Conservation (phyloP, 2,888 invertebrate species). For the Chaitophorus viminalis region DNA sequence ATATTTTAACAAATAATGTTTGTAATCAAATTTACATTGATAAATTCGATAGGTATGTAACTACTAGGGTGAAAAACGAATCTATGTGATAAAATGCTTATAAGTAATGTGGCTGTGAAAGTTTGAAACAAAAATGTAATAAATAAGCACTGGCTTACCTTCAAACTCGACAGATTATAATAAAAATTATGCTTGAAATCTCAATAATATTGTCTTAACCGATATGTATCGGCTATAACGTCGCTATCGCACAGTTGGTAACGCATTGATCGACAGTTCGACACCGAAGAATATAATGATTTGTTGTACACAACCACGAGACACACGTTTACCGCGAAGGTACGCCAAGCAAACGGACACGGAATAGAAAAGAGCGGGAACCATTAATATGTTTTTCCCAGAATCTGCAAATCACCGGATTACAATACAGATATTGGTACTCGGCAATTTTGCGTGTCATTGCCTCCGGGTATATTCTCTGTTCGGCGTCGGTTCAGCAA, state of each 20-base stretch:
- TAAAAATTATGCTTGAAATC: background rate
- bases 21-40: no score
- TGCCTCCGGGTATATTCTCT: background rate
- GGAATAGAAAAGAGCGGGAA: constrained; percentile 1
- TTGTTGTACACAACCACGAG: no score
- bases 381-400: constrained; percentile 21
- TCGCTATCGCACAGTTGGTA: background rate
- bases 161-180: background rate
- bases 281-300: background rate
- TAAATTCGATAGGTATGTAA: no score
- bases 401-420: constrained; percentile 27
- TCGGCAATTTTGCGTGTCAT: background rate
- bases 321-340: no score
- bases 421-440: background rate
- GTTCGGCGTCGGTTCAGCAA: constrained; percentile 16
- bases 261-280: background rate
- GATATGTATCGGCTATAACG: no score
- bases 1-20: no score
- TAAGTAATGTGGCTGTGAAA: background rate
- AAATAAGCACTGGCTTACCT: background rate
- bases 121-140: background rate
- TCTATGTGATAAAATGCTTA: no score
- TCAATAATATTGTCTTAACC: background rate
- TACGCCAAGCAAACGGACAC: no score
- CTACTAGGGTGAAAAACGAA: no score